Evolutionary conservation across 2,888 invertebrate species (phyloP), one percentile per base, ranked within the genome.

Genomic region (Euplexia lucipara): DNA sequence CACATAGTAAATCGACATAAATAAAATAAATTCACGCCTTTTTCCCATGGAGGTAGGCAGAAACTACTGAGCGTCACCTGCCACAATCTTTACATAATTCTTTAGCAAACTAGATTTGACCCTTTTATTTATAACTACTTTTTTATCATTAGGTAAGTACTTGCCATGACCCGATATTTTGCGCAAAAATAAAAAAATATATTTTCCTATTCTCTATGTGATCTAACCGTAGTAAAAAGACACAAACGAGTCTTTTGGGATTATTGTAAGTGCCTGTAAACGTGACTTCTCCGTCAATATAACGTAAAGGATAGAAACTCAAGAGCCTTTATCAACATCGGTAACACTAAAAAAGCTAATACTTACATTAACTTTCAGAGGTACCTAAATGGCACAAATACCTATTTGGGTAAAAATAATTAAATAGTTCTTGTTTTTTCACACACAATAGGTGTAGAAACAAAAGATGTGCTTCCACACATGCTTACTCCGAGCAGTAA

Each of bases 361-460:
- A 71, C n/a, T n/a, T n/a, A n/a, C 39, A 53, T 61, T 61, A 41
- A 6, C 18, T 41, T 22, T n/a, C 5, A 16, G 14, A 16, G 51
- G 47, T 10, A 26, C 26, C 26, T 58, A 54, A 37, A 51, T 16
- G 49, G 14, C 22, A 34, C 39, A 62, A 56, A 53, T 49, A 52
- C 10, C 14, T 14, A 45, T 45, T 18, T 10, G 30, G 22, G 44
- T 57, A 45, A 9, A 58, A 67, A 59, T 51, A 48, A 34, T 65
- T 56, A 49, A 58, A 67, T 42, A 51, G 26, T 49, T 58, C 59
- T 58, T 45, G 41, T 44, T 73, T n/a, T n/a, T n/a, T 47, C 16
- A n/a, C 18, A 47, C 47, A 74, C 47, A 69, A 69, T 69, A 69
- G 42, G 14, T 32, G 16, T 35, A 39, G 51, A 74, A 73, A 56